Evolutionary conservation across 2,888 invertebrate genomes (phyloP), one percentile per base, ranked within the genome.

Genomic region (Philereme transversata): DNA sequence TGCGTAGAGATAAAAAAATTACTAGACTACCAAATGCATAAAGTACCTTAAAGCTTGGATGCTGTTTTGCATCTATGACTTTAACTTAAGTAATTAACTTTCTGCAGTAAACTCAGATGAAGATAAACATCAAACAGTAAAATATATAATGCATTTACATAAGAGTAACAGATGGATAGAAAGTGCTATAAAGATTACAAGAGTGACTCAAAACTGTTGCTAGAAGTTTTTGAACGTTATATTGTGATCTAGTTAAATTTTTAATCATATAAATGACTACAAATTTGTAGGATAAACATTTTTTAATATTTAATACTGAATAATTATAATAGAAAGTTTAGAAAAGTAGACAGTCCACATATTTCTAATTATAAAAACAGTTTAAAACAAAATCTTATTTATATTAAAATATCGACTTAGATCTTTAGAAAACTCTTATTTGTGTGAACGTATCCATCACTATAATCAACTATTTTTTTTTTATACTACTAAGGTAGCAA

Each of bases 151-250:
- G 57, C 44, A 68, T 70, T 66, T 65, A 62, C 65, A 66, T 69
- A 66, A 67, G 67, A 60, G 53, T 50, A 60, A 51, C 52, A 60
- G 55, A 62, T 60, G 58, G 44, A 57, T 68, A 72, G 72, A 72
- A 72, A 72, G 72, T 68, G 68, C 63, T 54, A 67, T 65, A 66
- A 49, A 68, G 65, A 63, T 60, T 65, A 65, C 63, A 65, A 68
- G 60, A 64, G 57, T 51, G 54, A 38, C 54, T 60, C 7, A 55
- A 54, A 54, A 51, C 11, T 49, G 4, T 40, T 11, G 11, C 5
- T 10, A 45, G 4, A 33, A 43, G 0, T 8, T 33, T 22, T 35
- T 40, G 11, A 40, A 9, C 10, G 5, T 35, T 48, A 34, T 22
- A 5, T 36, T 58, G 48, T 64, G 57, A 60, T 64, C 56, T 43